Base-by-base conservation (phyloP, 2,797 vertebrate genomes). In the Nyctibius grandis region DNA sequence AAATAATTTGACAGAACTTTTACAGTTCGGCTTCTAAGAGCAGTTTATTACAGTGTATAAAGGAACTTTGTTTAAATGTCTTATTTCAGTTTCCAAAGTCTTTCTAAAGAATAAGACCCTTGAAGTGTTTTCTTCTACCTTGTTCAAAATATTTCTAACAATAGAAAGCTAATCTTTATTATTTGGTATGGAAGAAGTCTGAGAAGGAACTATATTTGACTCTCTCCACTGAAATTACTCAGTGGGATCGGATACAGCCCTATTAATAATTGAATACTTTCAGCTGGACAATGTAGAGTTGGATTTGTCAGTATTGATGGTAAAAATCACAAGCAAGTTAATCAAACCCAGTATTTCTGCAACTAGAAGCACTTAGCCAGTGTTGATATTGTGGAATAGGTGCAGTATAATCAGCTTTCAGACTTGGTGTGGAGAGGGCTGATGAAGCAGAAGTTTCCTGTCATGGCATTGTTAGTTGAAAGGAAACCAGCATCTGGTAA, bases 251-350 rank as follows among this genome's bases (percentile, higher is more conserved):
- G 75, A 68, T 28, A 34, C 23, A 33, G 28, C 44, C 20, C 23
- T 23, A 4, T 54, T 54, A 42, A 63, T 56, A 68, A 47, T 23
- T 4, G 20, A 38, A 31, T 50, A 26, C 48, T 38, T 44, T 3
- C 25, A 10, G 0, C 9, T 28, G 33, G 38, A 29, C 31, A 45
- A 17, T 5, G 4, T 7, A 8, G 16, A 18, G 36, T 1, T 60
- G 72, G 5, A 17, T n/a, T 65, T 70, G 45, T 59, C 25, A 9
- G 3, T 22, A 4, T 5, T 74, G 57, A 5, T 11, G 34, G 9
- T 42, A 17, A 17, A 26, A 42, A 12, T 12, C n/a, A 26, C n/a
- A 25, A 53, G 26, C 26, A 28, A 22, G 2, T n/a, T 64, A 53
- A 68, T 68, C 28, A 10, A 10, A 31, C 16, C 5, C 6, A 20